Percentiles rank a stretch among this genome's conserved stretches.
Evolutionary conservation across 2,113 vertebrate species (phyloP).

Genomic region (Dissostichus mawsoni): DNA sequence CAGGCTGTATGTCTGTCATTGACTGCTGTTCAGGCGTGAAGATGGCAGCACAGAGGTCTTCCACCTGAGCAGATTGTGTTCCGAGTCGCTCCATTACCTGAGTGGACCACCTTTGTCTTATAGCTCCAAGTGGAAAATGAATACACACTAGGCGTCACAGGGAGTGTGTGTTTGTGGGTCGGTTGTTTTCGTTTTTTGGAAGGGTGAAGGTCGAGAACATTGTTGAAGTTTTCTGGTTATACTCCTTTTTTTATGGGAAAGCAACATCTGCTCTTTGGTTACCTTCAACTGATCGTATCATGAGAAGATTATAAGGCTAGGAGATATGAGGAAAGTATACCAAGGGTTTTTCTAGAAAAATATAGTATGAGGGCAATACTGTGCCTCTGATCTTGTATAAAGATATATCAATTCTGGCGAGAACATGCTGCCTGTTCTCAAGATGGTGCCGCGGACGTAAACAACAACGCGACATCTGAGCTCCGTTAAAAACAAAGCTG

Average conservation of each 20-base stretch:
- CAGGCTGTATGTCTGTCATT: constrained; percentile 59
- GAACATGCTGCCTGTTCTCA: no score
- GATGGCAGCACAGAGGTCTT: constrained; percentile 63
- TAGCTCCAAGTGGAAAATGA: constrained; percentile 64
- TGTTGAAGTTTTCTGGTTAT: constrained; percentile 19
- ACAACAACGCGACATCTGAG: no score
- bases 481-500: no score
- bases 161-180: constrained; percentile 14
- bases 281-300: constrained; percentile 1
- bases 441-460: no score
- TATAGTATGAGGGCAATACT: no score
- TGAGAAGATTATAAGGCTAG: neutral
- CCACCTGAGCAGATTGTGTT: constrained; percentile 63
- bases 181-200: neutral
- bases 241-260: constrained; percentile 8
- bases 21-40: constrained; percentile 72
- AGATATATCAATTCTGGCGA: no score
- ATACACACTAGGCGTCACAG: constrained; percentile 42
- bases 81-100: constrained; percentile 65
- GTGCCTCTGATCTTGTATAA: no score
- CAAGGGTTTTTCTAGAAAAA: no score
- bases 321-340: no score
- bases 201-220: neutral
- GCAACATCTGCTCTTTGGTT: constrained; percentile 71
- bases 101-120: constrained; percentile 64